Evolutionary conservation across 2,113 vertebrate species (phyloP).

Genomic region (Scophthalmus maximus): DNA sequence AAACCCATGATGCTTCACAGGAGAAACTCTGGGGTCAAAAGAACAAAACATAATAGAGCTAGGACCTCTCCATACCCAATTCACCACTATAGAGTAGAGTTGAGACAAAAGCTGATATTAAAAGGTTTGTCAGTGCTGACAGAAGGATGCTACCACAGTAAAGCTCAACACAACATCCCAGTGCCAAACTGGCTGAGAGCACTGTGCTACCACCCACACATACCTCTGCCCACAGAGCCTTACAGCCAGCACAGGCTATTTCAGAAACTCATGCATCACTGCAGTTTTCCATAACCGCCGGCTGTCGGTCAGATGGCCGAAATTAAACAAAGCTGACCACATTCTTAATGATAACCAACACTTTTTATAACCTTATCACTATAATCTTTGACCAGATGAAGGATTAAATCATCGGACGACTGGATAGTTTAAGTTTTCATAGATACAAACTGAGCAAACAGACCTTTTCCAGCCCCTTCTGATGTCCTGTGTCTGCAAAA

Average conservation of each 20-base stretch:
- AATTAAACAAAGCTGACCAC: not conserved
- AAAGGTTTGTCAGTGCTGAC: slow-evolving; percentile 54
- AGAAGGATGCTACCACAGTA: slow-evolving; percentile 70
- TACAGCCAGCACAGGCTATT: slow-evolving; percentile 62
- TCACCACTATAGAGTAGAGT: not conserved
- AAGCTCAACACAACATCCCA: slow-evolving; percentile 56
- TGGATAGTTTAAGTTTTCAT: not conserved
- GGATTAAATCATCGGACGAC: not conserved
- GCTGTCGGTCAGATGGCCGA: not conserved
- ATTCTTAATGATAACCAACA: too few relatives aligned
- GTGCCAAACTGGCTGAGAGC: slow-evolving; percentile 77
- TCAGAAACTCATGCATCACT: slow-evolving; percentile 64
- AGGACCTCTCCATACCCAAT: not conserved
- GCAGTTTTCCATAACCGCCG: slow-evolving; percentile 6
- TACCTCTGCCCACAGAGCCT: slow-evolving; percentile 75
- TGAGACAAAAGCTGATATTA: slow-evolving; percentile 29
- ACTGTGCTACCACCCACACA: slow-evolving; percentile 68
- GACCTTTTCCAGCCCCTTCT: too few relatives aligned
- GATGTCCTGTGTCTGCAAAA: too few relatives aligned
- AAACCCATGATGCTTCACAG: not conserved
- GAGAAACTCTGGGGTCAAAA: slow-evolving; percentile 16
- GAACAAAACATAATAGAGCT: slow-evolving; percentile 1
- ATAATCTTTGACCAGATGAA: not conserved
- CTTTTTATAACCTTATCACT: not conserved
- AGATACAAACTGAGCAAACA: not conserved